Conservation (phyloP, 2,888 invertebrate genomes). For the Sepiola atlantica region DNA sequence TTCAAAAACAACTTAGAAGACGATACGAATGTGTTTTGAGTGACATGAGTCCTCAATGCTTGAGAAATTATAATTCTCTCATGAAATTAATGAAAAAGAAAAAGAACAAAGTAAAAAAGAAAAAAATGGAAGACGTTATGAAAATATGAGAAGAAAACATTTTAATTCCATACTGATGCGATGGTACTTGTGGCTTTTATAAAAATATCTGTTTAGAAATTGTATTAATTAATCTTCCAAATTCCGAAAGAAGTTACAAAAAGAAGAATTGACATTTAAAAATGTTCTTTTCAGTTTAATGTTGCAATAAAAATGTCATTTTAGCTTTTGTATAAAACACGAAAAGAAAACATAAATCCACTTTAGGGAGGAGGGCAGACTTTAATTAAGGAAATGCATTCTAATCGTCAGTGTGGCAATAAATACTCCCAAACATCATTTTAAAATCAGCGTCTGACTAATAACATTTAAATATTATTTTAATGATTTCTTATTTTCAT, state of each 20-base stretch:
- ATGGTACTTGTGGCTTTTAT: too few species aligned
- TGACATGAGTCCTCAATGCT: too few species aligned
- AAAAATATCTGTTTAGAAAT: neutral
- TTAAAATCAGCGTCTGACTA: neutral
- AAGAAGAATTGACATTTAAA: neutral
- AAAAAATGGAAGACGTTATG: too few species aligned
- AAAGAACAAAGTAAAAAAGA: too few species aligned
- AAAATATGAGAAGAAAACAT: too few species aligned
- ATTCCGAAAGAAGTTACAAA: neutral
- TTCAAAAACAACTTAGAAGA: too few species aligned
- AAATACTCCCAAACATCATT: constrained; percentile 6
- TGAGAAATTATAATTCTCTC: too few species aligned
- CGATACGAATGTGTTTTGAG: too few species aligned
- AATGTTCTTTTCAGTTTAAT: neutral
- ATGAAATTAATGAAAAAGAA: too few species aligned
- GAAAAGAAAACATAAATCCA: neutral
- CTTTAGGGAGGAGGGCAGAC: too few species aligned
- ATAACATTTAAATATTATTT: neutral
- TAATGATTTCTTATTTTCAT: neutral
- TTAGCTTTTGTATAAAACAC: neutral
- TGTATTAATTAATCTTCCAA: neutral
- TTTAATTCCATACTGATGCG: too few species aligned
- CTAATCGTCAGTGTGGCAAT: neutral
- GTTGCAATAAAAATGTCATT: neutral
- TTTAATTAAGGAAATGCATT: constrained; percentile 32